These are phyloP conservation scores for Apogon hyalosoma DNA, from an alignment of 2,797 vertebrate species.

Conservation along the genomic window DNA sequence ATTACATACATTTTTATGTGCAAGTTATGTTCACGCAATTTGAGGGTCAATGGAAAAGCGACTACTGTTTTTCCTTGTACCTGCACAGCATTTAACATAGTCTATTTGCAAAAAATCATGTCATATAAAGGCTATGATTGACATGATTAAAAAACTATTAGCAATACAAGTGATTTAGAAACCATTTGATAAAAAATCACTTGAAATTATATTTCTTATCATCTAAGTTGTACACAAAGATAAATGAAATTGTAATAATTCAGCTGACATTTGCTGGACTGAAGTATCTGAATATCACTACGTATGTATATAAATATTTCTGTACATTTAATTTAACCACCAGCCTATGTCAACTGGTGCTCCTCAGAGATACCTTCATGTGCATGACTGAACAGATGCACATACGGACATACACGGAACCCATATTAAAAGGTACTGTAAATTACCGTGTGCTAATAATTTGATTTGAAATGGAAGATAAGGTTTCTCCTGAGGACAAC, in stretches of 20 bases:
- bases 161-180: no score
- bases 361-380: neutral
- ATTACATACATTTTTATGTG: no score
- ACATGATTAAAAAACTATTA: no score
- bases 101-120: no score
- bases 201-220: no score
- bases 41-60: no score
- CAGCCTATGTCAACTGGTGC: constrained; percentile 24
- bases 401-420: constrained; percentile 2
- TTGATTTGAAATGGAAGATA: constrained; percentile 56
- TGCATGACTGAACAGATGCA: constrained; percentile 25
- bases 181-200: no score
- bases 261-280: neutral
- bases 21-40: no score
- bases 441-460: constrained; percentile 58
- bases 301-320: constrained; percentile 16
- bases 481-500: constrained; percentile 34
- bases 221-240: neutral
- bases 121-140: no score
- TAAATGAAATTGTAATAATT: neutral
- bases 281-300: constrained; percentile 12
- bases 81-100: no score
- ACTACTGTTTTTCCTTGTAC: no score
- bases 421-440: constrained; percentile 33
- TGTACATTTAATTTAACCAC: constrained; percentile 13